Evolutionary conservation across 2,888 invertebrate species (phyloP).

Genomic region (Nomada hirtipes): DNA sequence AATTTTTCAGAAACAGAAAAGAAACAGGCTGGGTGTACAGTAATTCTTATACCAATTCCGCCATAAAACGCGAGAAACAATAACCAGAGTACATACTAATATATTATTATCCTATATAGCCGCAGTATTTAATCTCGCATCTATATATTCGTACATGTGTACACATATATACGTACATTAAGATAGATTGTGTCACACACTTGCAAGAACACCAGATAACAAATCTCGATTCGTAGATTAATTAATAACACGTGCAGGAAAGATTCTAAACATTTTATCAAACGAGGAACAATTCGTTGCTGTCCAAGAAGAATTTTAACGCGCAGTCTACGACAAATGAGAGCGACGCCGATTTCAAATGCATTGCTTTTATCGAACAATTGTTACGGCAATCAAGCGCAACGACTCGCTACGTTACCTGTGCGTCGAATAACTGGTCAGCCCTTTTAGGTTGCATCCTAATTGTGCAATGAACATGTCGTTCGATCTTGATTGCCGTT

Average conservation of each 20-base stretch:
- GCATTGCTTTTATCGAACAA: constrained; percentile 5
- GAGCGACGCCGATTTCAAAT: neutral
- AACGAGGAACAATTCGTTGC: too few relatives aligned
- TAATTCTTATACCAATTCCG: too few relatives aligned
- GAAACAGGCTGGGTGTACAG: too few relatives aligned
- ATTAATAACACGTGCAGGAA: neutral
- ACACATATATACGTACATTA: constrained; percentile 2
- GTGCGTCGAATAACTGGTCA: constrained; percentile 8
- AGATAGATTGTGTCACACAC: constrained; percentile 5
- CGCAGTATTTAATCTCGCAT: constrained; percentile 44
- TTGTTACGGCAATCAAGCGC: neutral
- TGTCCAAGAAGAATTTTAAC: too few relatives aligned
- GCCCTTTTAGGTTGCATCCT: constrained; percentile 18
- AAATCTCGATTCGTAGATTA: constrained; percentile 25
- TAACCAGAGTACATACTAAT: constrained; percentile 58
- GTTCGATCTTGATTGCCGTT: constrained; percentile 43
- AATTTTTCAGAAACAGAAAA: too few relatives aligned
- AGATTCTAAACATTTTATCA: too few relatives aligned
- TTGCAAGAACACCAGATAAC: neutral
- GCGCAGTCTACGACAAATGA: too few relatives aligned
- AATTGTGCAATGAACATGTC: constrained; percentile 34
- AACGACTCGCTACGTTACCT: constrained; percentile 10
- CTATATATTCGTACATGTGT: constrained; percentile 3
- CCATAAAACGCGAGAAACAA: constrained; percentile 56
- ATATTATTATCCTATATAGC: constrained; percentile 31